Conservation (phyloP, 2,797 vertebrate genomes). For the Melanotaenia pygmaea region DNA sequence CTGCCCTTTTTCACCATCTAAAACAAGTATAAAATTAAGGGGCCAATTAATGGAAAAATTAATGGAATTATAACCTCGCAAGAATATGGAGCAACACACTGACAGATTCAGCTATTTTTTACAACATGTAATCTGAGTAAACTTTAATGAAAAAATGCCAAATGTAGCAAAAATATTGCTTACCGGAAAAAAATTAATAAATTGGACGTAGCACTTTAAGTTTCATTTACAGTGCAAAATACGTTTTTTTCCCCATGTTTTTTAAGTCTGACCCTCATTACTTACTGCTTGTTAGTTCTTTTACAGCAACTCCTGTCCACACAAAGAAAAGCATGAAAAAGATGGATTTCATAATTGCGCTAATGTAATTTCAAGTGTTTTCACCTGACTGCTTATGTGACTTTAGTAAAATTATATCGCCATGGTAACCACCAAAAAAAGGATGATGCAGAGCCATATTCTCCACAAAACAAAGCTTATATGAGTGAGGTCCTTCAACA, state of each 20-base stretch:
- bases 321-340: conserved; percentile 14
- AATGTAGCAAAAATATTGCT: background rate
- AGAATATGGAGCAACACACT: conserved; percentile 28
- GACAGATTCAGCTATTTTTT: conserved; percentile 19
- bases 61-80: background rate
- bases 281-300: background rate
- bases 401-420: conserved; percentile 48
- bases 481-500: conserved; percentile 31
- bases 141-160: background rate
- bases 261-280: background rate
- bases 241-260: background rate
- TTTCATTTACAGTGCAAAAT: background rate
- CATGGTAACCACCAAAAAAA: conserved; percentile 67
- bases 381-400: conserved; percentile 29
- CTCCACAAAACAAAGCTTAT: conserved; percentile 37
- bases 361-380: conserved; percentile 44
- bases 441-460: conserved; percentile 53
- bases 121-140: background rate
- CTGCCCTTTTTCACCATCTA: conserved; percentile 8
- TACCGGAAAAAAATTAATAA: background rate
- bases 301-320: conserved; percentile 1
- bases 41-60: background rate
- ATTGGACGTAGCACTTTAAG: background rate
- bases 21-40: conserved; percentile 16
- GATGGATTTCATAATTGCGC: conserved; percentile 42